Base-by-base conservation (phyloP, 2,888 invertebrate species). In the Bombylius major region DNA sequence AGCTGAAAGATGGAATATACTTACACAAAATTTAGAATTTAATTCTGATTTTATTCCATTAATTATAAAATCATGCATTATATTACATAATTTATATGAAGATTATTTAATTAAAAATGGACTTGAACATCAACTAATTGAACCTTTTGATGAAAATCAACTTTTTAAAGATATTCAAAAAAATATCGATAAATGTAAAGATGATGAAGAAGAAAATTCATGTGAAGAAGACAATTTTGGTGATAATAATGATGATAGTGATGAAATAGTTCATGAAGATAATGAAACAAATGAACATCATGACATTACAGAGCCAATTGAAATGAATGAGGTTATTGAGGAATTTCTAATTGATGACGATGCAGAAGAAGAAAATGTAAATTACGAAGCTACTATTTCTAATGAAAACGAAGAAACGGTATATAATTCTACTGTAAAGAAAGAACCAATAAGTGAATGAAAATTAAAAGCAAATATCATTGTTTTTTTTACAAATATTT, bases 51-150 rank as follows among this genome's bases (percentile, higher is more conserved):
- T 51, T 42, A 45, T 50, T 7, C 42, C 23, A n/a, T 47, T 47
- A 23, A 50, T 55, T n/a, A 34, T 55, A 13, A 3, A 34, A 12
- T 14, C 50, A 32, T 45, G 23, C 5, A 50, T 50, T 5, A 45
- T 45, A n/a, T 31, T 55, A 11, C 50, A 55, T 33, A 55, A 55
- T 36, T 23, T 55, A 12, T 55, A 50, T 50, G 34, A 50, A 12
- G 46, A 36, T 47, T 3, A 42, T 42, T 42, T 42, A 42, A 7
- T 11, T 11, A 11, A 42, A 11, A 42, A 5, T 42, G 11, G 11
- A 5, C 8, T 42, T 8, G 12, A 42, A 11, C 11, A 11, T 42
- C 7, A 42, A 42, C 11, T 6, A 42, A 11, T 42, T 42, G 12
- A 42, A 36, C 23, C 23, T 23, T 36, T 36, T 36, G 39, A 42